Evolutionary conservation across 2,888 invertebrate species (phyloP).

Genomic region (Abscondita cerata): DNA sequence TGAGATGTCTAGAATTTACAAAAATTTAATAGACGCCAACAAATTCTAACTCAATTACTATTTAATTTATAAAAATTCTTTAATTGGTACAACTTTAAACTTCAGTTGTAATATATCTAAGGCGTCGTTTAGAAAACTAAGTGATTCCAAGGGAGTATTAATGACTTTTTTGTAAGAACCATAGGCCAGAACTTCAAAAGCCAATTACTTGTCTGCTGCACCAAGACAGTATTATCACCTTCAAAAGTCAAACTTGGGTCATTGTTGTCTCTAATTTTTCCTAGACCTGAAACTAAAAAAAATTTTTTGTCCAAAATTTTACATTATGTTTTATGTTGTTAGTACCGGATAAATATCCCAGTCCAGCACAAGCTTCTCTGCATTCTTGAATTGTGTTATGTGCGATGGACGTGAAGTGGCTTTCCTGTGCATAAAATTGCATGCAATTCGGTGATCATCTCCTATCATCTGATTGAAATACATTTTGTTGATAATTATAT

Average conservation of each 20-base stretch:
- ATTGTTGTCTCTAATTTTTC: conserved; percentile 78
- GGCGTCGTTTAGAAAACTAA: conserved; percentile 68
- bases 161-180: conserved; percentile 55
- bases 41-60: conserved; percentile 60
- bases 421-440: conserved; percentile 79
- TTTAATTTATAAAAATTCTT: conserved; percentile 61
- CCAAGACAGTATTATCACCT: conserved; percentile 88
- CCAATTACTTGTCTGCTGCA: conserved; percentile 85
- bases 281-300: conserved; percentile 71
- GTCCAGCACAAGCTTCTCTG: conserved; percentile 94
- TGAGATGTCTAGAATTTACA: conserved; percentile 70
- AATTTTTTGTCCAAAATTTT: conserved; percentile 54
- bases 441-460: conserved; percentile 73
- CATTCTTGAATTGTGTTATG: conserved; percentile 91
- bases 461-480: neutral
- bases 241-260: conserved; percentile 91
- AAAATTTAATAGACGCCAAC: too few species aligned
- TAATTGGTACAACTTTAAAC: conserved; percentile 60
- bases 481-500: neutral
- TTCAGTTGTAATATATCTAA: conserved; percentile 63
- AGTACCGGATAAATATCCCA: conserved; percentile 83
- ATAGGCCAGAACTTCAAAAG: conserved; percentile 69
- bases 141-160: conserved; percentile 69
- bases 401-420: conserved; percentile 82
- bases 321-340: too few species aligned